Percentiles rank a stretch among this genome's conserved stretches.
Conservation (phyloP, 2,888 invertebrate genomes). For the Mechanitis messenoides region DNA sequence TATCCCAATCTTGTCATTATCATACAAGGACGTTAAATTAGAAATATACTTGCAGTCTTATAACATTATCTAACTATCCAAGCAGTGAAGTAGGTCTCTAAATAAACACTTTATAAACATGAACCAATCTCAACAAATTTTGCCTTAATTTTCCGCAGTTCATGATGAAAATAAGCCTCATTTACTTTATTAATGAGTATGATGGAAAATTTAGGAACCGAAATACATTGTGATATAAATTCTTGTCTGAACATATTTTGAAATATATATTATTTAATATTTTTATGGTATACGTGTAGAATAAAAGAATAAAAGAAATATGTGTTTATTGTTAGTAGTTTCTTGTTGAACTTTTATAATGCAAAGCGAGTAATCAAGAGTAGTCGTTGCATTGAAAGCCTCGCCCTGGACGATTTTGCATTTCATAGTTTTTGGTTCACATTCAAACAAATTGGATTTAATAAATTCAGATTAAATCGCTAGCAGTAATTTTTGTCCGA, state of each 20-base stretch:
- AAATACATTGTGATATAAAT: no score
- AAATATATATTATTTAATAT: no score
- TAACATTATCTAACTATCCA: slow-evolving; percentile 28
- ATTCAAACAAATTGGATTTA: no score
- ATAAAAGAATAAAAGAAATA: no score
- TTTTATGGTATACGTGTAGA: no score
- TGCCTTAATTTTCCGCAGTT: slow-evolving; percentile 41
- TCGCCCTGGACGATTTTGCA: slow-evolving; percentile 1
- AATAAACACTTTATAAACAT: slow-evolving; percentile 36
- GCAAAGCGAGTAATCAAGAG: slow-evolving; percentile 2
- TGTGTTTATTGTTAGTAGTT: neutral
- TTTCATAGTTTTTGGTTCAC: neutral
- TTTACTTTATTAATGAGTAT: slow-evolving; percentile 23
- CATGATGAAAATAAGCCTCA: slow-evolving; percentile 30
- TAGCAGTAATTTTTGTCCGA: no score
- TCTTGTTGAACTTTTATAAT: no score
- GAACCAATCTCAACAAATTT: slow-evolving; percentile 41
- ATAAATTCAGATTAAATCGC: no score
- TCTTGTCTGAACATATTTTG: no score
- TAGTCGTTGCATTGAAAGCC: neutral
- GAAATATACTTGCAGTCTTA: slow-evolving; percentile 9
- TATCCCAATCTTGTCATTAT: neutral
- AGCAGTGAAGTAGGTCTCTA: slow-evolving; percentile 30
- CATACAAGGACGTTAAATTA: slow-evolving; percentile 12
- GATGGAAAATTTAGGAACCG: neutral